These are phyloP conservation scores for Cyrtodaria siliqua DNA, from an alignment of 2,888 invertebrate species.

Conservation along the genomic window DNA sequence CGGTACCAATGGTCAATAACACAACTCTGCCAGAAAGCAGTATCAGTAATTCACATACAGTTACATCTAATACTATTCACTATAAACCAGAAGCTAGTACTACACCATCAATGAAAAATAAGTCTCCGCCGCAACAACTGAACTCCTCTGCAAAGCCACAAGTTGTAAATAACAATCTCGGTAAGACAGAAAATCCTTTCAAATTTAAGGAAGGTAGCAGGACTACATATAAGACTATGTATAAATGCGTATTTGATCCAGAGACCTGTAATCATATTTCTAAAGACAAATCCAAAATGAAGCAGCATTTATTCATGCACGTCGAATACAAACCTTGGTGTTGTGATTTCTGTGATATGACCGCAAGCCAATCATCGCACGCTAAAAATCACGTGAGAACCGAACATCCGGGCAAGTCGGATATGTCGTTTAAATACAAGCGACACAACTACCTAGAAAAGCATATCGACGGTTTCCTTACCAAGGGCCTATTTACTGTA, in stretches of 20 bases:
- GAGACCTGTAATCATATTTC: conserved; percentile 64
- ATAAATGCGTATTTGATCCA: conserved; percentile 63
- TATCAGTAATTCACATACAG: no score
- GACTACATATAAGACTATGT: conserved; percentile 62
- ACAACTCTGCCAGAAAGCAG: no score
- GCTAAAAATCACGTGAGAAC: conserved; percentile 60
- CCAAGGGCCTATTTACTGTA: conserved; percentile 59
- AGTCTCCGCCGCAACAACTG: background rate
- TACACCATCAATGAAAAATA: background rate
- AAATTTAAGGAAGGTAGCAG: conserved; percentile 44
- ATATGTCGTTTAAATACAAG: conserved; percentile 58
- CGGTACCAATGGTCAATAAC: no score
- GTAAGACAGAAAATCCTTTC: background rate
- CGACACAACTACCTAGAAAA: conserved; percentile 62
- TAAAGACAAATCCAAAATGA: conserved; percentile 67
- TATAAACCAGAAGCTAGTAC: background rate
- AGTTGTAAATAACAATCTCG: background rate
- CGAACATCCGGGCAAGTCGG: conserved; percentile 46
- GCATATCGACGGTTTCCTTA: conserved; percentile 57
- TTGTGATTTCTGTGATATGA: conserved; percentile 62
- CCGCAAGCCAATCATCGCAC: conserved; percentile 64
- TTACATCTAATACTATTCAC: no score
- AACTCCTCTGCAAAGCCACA: background rate
- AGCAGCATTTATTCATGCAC: conserved; percentile 63
- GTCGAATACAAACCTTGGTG: conserved; percentile 66